Base-by-base conservation (phyloP, 2,888 invertebrate species). In the Idaea dimidiata region DNA sequence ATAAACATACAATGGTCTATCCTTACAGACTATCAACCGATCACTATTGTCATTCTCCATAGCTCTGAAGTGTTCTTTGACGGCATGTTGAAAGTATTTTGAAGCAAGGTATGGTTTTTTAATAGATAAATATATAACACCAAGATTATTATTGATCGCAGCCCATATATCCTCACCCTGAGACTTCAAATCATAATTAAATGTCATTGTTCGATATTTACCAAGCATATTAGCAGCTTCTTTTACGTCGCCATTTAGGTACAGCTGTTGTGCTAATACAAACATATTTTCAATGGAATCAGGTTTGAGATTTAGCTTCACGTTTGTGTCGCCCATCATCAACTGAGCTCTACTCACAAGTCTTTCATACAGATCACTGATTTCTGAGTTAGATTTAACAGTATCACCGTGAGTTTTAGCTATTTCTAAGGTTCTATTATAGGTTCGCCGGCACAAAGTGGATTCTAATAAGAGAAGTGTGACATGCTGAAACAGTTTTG, bases 51-150 rank as follows among this genome's bases (percentile, higher is more conserved):
- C 86, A 82, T 80, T 85, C 60, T 91, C 89, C 80, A 88, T 85
- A 1, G 86, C 87, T 71, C 83, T 88, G 62, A 91, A 91, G 70
- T 97, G 96, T 84, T 96, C 96, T 78, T 95, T 94, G 5, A 97
- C 86, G 59, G 97, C 97, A 86, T 95, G 95, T 75, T 96, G 95
- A 72, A 97, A 95, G 86, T 97, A 96, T 80, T 96, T 95, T 60
- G 95, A 94, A 7, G 97, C 96, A 65, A 97, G 92, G 84, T 96
- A 95, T 58, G 96, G 96, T 88, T 97, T 97, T 17, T 95, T 95
- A 86, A 97, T 93, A 54, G 96, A 95, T 78, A 97, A 94, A 85
- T 97, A 96, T 71, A 97, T 93, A 60, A 96, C 95, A 57, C 96
- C 97, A 79, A 97, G 94, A 78, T 97, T 97, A 80, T 97, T 98